These are phyloP conservation scores for Hypomesus transpacificus DNA, from an alignment of 2,113 vertebrate genomes.

Conservation along the genomic window DNA sequence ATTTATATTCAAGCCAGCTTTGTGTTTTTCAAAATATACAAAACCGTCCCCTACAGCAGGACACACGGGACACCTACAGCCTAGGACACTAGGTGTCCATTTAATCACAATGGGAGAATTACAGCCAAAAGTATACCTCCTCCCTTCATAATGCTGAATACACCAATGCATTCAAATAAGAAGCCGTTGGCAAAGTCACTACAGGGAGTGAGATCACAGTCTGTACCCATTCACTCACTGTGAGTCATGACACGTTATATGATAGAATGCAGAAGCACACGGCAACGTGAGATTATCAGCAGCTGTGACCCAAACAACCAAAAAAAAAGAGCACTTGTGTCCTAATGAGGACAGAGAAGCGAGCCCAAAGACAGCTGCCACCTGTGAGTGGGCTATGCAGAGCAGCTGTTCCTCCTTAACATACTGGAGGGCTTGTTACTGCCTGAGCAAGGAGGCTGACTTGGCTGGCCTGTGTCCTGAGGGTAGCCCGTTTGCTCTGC, in stretches of 20 bases:
- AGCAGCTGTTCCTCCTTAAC: constrained; percentile 60
- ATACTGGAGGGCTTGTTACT: constrained; percentile 65
- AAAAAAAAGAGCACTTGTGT: constrained; percentile 45
- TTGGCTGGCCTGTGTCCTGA: constrained; percentile 57
- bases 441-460: constrained; percentile 36
- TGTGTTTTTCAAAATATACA: no score
- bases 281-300: constrained; percentile 51
- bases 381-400: constrained; percentile 53
- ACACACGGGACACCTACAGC: background rate
- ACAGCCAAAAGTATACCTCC: constrained; percentile 1
- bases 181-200: constrained; percentile 35
- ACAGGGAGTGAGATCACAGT: constrained; percentile 32
- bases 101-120: constrained; percentile 8
- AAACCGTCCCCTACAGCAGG: no score
- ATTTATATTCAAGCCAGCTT: no score
- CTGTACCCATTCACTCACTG: constrained; percentile 47
- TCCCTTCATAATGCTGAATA: constrained; percentile 22
- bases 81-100: background rate
- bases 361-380: constrained; percentile 45
- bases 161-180: background rate
- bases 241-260: constrained; percentile 37
- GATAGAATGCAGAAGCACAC: constrained; percentile 26
- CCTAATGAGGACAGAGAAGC: constrained; percentile 51
- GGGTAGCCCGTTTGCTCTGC: constrained; percentile 34
- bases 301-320: constrained; percentile 36